phyloP scores from a whole-genome alignment of 2,797 vertebrate species.

The Chelmon rostratus region DNA sequence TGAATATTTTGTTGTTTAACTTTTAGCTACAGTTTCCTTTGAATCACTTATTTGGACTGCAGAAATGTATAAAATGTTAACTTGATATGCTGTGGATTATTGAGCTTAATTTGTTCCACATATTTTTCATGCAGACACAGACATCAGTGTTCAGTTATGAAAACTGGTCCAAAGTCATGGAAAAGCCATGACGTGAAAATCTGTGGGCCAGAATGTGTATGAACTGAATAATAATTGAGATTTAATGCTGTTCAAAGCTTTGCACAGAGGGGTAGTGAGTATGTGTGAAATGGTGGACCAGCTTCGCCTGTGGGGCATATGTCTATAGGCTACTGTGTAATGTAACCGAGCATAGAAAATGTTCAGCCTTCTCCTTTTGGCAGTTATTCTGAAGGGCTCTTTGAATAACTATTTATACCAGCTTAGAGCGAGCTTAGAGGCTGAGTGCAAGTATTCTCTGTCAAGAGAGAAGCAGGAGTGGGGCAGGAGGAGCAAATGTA shows the following conservation, averaged over 20 bases:
- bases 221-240: background rate
- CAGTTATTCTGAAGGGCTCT: slow-evolving; percentile 20
- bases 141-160: background rate
- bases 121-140: background rate
- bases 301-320: background rate
- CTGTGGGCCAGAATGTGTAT: background rate
- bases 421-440: background rate
- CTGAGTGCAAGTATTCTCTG: slow-evolving; percentile 15
- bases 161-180: background rate
- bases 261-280: background rate
- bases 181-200: background rate
- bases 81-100: background rate
- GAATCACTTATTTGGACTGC: background rate
- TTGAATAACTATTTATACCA: slow-evolving; percentile 24
- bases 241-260: background rate
- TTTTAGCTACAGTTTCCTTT: background rate
- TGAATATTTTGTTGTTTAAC: background rate
- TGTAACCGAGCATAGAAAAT: slow-evolving; percentile 3
- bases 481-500: background rate
- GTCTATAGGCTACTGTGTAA: background rate
- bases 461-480: slow-evolving; percentile 11
- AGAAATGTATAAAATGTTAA: background rate
- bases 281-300: background rate
- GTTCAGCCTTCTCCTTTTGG: slow-evolving; percentile 21
- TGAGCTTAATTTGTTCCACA: background rate